These are phyloP conservation scores for Panthera uncia DNA, from an alignment of 2,113 vertebrate genomes.

Conservation along the genomic window DNA sequence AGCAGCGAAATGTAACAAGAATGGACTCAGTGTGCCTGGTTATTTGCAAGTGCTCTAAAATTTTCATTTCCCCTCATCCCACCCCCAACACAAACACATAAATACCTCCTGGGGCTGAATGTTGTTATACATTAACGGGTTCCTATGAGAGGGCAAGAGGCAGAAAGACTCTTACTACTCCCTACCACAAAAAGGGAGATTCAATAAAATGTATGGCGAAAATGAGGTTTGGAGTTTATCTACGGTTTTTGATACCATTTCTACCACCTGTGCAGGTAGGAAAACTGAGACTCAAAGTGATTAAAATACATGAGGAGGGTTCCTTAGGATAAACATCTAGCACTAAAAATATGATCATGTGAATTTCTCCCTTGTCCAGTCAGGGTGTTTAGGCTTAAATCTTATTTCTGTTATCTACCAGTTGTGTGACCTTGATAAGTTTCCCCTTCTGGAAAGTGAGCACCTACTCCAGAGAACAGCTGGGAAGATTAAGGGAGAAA, in stretches of 20 bases:
- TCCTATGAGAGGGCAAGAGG: fast-evolving
- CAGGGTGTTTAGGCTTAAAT: background rate
- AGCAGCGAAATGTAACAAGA: background rate
- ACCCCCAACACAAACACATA: background rate
- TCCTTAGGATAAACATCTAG: background rate
- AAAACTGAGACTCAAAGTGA: background rate
- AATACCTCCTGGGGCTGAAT: background rate
- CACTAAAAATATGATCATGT: background rate
- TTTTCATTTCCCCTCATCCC: background rate
- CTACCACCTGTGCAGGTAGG: background rate
- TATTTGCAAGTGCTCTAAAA: background rate
- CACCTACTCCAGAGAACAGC: background rate
- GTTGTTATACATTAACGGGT: background rate
- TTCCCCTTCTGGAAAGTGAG: background rate
- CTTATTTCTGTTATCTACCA: background rate
- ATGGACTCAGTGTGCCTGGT: background rate
- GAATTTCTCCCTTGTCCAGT: background rate
- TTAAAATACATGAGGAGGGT: background rate
- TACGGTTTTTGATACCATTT: background rate
- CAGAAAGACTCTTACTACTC: background rate
- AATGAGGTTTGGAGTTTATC: background rate
- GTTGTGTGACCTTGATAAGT: background rate
- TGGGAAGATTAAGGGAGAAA: background rate
- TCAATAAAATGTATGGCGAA: background rate
- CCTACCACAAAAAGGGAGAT: background rate